Evolutionary conservation across 2,888 invertebrate species (phyloP), one percentile per base, ranked within the genome.

Genomic region (Congeria kusceri): DNA sequence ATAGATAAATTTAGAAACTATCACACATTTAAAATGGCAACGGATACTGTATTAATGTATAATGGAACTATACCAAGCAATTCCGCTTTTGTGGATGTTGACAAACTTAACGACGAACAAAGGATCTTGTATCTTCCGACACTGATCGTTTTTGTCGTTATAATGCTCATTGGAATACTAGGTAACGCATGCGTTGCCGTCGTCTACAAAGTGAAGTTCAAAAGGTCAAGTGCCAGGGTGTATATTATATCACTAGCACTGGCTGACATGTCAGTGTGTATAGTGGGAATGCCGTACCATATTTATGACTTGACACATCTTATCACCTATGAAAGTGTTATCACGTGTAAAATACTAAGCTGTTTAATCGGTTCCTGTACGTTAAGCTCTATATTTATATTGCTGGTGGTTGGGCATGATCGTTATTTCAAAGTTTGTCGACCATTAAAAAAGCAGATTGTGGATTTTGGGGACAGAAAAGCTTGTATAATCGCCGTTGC

Each of bases 381-480:
- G 13, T n/a, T 62, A 9, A 56, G 76, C 13, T 84, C 84, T 7
- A 70, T 77, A 46, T 78, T 78, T 20, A 61, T 80, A 5, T 59
- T 84, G 57, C 56, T 76, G 0, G 80, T 84, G 1, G 77, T 84
- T 29, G 75, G 75, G 5, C 57, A 80, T 2, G 80, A 84, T 29
- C 75, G 84, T 20, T 90, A 81, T 72, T 59, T 83, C 39, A 88
- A 86, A 49, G 83, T 90, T 2, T 87, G 88, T 29, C 72, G 77
- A n/a, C 89, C 88, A 3, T 71, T 88, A 5, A 81, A 81, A 53
- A 71, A 68, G 20, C 88, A 89, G 59, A 74, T 89, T 25, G 39
- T 76, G 1, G 66, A 79, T 9, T 70, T 72, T 15, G 74, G 84
- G 25, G 80, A 84, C 44, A 85, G 86, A 56, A 20, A 64, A 5